Evolutionary conservation across 1,140 invertebrate species (phyloP).

Genomic region (Drosophila subpulchrella): DNA sequence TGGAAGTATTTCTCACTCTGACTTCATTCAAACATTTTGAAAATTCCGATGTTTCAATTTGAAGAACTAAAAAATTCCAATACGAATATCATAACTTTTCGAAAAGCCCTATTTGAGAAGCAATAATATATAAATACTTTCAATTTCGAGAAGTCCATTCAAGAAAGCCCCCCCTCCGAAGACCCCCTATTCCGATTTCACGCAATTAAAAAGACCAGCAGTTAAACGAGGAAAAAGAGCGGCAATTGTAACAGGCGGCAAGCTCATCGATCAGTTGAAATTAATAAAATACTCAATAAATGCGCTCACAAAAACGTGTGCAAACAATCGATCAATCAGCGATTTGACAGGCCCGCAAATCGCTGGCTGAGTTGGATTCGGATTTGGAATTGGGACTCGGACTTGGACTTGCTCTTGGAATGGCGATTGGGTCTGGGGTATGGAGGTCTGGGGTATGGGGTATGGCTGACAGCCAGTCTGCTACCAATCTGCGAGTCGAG

Average conservation of each 20-base stretch:
- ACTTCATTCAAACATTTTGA: neutral
- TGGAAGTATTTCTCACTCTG: neutral
- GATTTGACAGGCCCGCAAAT: conserved; percentile 74
- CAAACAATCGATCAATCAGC: conserved; percentile 84
- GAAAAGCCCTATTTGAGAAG: no score
- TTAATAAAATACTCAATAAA: conserved; percentile 84
- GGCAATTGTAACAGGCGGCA: conserved; percentile 22
- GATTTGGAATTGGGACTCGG: conserved; percentile 1
- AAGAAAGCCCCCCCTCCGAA: neutral
- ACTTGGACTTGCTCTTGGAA: neutral
- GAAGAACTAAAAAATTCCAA: neutral
- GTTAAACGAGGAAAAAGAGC: conserved; percentile 11
- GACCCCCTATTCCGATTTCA: conserved; percentile 9
- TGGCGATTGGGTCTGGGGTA: neutral
- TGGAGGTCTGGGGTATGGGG: conserved; percentile 13
- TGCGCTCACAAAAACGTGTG: conserved; percentile 81
- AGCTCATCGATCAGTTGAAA: conserved; percentile 80
- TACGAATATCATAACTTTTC: no score
- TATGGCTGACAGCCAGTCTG: conserved; percentile 73
- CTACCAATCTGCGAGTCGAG: conserved; percentile 76
- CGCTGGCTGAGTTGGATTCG: conserved; percentile 8
- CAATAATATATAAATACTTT: no score
- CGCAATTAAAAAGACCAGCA: conserved; percentile 37
- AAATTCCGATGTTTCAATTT: neutral
- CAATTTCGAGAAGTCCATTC: neutral